Base-by-base conservation (phyloP, 2,113 vertebrate genomes). In the Regulus satrapa region DNA sequence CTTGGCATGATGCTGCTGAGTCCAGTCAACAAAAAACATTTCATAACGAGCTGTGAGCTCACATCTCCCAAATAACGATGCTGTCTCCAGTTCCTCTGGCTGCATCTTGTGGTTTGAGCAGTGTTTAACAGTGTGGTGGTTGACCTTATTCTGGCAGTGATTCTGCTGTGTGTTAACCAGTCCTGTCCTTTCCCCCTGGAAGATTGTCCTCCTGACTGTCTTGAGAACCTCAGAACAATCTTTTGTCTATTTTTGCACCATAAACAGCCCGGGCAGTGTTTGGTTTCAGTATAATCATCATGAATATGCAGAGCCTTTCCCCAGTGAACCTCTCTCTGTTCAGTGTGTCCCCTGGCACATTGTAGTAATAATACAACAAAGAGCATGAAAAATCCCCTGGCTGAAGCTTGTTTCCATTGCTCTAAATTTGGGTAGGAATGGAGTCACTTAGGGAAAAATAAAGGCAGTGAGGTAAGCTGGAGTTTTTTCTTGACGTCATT, bases 391-490 rank as follows among this genome's bases (percentile, higher is more conserved):
- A 62, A 34, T 87, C 10, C 52, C 2, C 21, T 55, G 77, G 66
- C 81, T 91, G 81, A 89, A 91, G 58, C 64, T 81, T 87, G 32
- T 95, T 96, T 91, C 55, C 64, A 9, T 74, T 49, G 87, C 26
- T 95, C 80, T 91, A 24, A 94, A 89, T 94, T 55, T 85, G 94
- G 87, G 61, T 96, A 89, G 92, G 73, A 87, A 36, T 89, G 89
- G 83, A 95, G 49, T 75, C 56, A 52, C 73, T 91, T 94, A 89
- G 69, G 64, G 64, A 87, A 89, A 85, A 92, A 40, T 58, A 82
- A 93, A 82, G 77, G 81, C 61, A 75, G 73, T 0, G 87, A 95
- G 69, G 61, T 87, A 87, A 87, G 94, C 48, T 51, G 43, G 31
- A 71, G 62, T 12, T n/a, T 43, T 28, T 49, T 49, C 64, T 71